Evolutionary conservation across 2,113 vertebrate genomes (phyloP).

Genomic region (Choloepus hoffmanni): DNA sequence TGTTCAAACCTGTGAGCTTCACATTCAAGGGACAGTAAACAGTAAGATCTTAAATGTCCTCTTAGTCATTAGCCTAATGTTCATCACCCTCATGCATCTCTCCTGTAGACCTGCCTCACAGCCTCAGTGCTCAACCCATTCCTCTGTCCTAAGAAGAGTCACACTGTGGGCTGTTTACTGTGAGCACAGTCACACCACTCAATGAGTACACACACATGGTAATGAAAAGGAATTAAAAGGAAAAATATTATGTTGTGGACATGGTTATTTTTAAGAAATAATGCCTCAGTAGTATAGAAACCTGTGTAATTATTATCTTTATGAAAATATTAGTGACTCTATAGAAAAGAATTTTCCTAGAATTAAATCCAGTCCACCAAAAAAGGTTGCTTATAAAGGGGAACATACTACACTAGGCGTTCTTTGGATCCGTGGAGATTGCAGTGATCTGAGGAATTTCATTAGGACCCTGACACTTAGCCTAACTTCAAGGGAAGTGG

Average conservation of each 20-base stretch:
- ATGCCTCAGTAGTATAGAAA: neutral
- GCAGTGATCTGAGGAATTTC: too few relatives aligned
- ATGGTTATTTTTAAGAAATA: neutral
- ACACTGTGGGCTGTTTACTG: neutral
- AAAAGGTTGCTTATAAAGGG: neutral
- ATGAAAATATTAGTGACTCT: neutral
- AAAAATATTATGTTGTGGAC: neutral
- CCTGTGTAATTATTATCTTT: too few relatives aligned
- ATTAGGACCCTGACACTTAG: too few relatives aligned
- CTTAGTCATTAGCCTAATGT: neutral
- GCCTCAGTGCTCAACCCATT: neutral
- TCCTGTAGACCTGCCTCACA: neutral
- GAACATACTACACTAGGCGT: neutral
- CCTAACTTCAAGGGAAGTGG: too few relatives aligned
- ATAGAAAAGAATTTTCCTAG: neutral
- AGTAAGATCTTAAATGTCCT: neutral
- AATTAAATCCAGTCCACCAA: neutral
- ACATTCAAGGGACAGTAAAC: neutral
- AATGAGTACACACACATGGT: neutral
- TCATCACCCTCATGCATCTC: neutral
- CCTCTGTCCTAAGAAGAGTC: neutral
- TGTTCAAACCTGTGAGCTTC: neutral
- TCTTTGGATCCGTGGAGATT: too few relatives aligned
- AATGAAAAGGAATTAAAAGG: neutral
- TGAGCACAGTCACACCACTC: neutral